Base-by-base conservation (phyloP, 1,140 invertebrate species). In the Chymomyza costata region DNA sequence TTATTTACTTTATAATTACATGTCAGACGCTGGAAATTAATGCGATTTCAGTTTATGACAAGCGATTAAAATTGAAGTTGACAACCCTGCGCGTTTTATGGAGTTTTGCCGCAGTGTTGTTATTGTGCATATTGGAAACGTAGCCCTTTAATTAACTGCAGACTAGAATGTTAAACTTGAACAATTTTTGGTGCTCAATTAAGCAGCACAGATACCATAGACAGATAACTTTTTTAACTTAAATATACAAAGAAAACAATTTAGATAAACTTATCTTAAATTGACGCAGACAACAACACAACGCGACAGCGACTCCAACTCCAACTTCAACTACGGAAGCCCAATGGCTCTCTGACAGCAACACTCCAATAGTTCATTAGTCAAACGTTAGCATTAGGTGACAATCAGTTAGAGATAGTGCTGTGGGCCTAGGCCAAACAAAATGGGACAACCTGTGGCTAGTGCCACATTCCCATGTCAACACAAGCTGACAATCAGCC, bases 31-130 rank as follows among this genome's bases (percentile, higher is more conserved):
- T 60, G 53, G 40, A 63, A 71, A 78, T 76, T 63, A 78, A 76
- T 76, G 56, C 71, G 71, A 76, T 76, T 78, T 71, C 71, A 76
- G 63, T 78, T 78, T 76, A 76, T 76, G 71, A 76, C 71, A 76
- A 71, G 57, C 71, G 71, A 76, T 76, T 76, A 76, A 76, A 78
- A 51, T 57, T 70, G 40, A 71, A 63, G 71, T 55, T 34, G 56
- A 62, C 58, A 57, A 55, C 51, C 16, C 21, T 5, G 21, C 8
- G 21, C 3, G 21, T 25, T n/a, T n/a, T n/a, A n/a, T n/a, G n/a
- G n/a, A n/a, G n/a, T n/a, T n/a, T n/a, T n/a, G n/a, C n/a, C n/a
- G n/a, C n/a, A n/a, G n/a, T n/a, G n/a, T n/a, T n/a, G n/a, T n/a
- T n/a, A n/a, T n/a, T n/a, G n/a, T n/a, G n/a, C n/a, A n/a, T n/a